Conservation (phyloP, 1,140 invertebrate genomes). For the Drosophila kanapiae region DNA sequence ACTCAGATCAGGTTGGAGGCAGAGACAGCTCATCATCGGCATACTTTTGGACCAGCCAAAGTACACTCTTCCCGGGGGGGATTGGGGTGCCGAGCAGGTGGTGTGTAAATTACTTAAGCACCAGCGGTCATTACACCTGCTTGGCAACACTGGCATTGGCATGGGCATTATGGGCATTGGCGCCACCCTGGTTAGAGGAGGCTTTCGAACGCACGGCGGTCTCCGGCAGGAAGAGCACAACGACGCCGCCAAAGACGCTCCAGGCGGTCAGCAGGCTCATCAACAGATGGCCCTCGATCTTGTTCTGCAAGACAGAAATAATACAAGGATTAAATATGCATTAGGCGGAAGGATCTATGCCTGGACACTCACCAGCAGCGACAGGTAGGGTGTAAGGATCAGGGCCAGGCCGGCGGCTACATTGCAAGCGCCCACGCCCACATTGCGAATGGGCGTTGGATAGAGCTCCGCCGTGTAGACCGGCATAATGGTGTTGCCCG, state of each 20-base stretch:
- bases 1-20: neutral
- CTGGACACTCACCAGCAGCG: conserved; percentile 88
- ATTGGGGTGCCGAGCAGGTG: neutral
- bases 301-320: conserved; percentile 70
- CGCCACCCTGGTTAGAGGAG: conserved; percentile 23
- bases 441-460: conserved; percentile 90
- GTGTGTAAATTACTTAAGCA: conserved; percentile 2
- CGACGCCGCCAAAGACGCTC: conserved; percentile 85
- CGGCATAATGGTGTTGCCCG: conserved; percentile 90
- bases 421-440: conserved; percentile 90
- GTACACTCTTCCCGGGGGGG: conserved; percentile 44
- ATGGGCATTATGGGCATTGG: conserved; percentile 20
- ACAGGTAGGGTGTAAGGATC: conserved; percentile 90
- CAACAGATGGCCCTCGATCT: conserved; percentile 83
- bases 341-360: no score
- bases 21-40: conserved; percentile 28
- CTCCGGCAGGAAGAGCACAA: conserved; percentile 84
- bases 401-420: conserved; percentile 89
- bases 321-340: neutral
- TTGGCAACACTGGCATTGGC: conserved; percentile 57
- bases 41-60: conserved; percentile 84
- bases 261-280: conserved; percentile 85
- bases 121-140: conserved; percentile 65
- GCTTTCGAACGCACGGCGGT: conserved; percentile 67
- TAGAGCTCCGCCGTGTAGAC: conserved; percentile 91